phyloP scores from a whole-genome alignment of 2,113 vertebrate species.

The Todiramphus saurophagus region DNA sequence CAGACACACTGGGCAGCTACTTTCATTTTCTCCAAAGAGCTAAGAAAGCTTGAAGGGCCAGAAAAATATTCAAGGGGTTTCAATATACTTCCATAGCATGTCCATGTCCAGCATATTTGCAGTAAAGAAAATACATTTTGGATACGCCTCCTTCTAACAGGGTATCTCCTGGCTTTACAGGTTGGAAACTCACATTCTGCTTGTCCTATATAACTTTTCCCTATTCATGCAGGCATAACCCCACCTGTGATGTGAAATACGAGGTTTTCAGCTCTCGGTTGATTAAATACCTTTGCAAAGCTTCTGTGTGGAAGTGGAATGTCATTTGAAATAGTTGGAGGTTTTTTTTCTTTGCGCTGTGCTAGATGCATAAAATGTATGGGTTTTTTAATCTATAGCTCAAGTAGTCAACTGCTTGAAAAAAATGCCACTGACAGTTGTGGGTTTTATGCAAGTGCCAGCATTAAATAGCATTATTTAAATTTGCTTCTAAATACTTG shows the following conservation, averaged over 20 bases:
- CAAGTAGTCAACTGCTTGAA: slow-evolving; percentile 47
- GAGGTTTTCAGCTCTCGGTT: neutral
- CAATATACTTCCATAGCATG: neutral
- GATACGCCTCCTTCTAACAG: neutral
- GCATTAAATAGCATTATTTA: slow-evolving; percentile 73
- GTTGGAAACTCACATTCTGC: neutral
- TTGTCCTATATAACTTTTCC: neutral
- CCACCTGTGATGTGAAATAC: neutral
- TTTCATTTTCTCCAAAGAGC: neutral
- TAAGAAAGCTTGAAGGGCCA: neutral
- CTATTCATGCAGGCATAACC: neutral
- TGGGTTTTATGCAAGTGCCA: slow-evolving; percentile 55
- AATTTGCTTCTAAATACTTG: slow-evolving; percentile 71
- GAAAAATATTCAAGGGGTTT: neutral
- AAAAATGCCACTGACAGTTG: slow-evolving; percentile 40
- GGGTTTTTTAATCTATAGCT: slow-evolving; percentile 55
- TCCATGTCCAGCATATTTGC: neutral
- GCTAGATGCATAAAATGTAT: slow-evolving; percentile 28
- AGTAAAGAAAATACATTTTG: neutral
- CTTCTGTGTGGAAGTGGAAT: neutral
- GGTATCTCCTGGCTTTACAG: neutral
- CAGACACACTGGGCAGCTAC: neutral
- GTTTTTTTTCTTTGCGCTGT: neutral
- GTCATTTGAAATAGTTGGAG: neutral
- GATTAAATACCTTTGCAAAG: neutral